Base-by-base conservation (phyloP, 2,797 vertebrate species). In the Cyprinella venusta region DNA sequence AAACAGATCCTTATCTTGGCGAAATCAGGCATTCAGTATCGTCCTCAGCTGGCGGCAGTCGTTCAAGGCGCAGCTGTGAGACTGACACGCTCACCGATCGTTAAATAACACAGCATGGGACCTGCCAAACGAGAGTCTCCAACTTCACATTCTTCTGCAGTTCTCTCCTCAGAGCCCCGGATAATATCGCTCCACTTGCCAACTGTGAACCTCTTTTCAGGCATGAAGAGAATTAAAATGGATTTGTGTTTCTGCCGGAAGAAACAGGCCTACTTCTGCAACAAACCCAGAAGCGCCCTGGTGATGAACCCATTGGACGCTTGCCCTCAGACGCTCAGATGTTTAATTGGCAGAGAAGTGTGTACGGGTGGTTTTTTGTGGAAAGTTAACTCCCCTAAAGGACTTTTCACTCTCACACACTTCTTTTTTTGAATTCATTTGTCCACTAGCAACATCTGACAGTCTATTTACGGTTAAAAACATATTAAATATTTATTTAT, bases 1-100 rank as follows among this genome's bases (percentile, higher is more conserved):
- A 87, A 84, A 86, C 85, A 84, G 82, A 89, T 91, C 64, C 75
- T 80, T 84, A 85, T 88, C 88, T 75, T 81, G 88, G 83, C 81
- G 85, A 76, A 81, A 67, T 70, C 87, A 84, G 85, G 63, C 6
- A 16, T 64, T 33, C 15, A 89, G 89, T 87, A 81, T 79, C 45
- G 79, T 90, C 89, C 88, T 94, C 92, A 91, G 89, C 93, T 84
- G 86, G 83, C 91, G 90, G 90, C 86, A 88, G 87, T 92, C 91
- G 89, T 89, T 86, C 59, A 88, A 89, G 70, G 88, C 69, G 63
- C 91, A 84, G 89, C 91, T 94, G 93, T 85, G 85, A 88, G 89
- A 87, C 89, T 86, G 87, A 93, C 93, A 92, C 86, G 86, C 92
- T 88, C 86, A 91, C 90, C 91, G 87, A 89, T 91, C 93, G 91